Conservation (phyloP, 2,888 invertebrate species). For the Chloromyia formosa region DNA sequence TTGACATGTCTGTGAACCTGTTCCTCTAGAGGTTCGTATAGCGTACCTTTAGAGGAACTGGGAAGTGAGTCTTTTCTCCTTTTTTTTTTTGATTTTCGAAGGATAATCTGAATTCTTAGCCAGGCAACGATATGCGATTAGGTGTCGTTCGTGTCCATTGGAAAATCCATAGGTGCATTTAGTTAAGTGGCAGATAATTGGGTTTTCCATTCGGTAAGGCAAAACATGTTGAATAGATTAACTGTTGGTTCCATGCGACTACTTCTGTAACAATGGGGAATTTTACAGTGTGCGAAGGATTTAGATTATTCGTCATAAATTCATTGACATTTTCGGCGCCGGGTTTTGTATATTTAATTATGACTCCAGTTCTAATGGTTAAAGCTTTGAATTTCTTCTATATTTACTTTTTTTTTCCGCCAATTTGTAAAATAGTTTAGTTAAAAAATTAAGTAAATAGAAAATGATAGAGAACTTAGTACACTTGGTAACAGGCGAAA, state of each 20-base stretch:
- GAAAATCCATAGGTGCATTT: slow-evolving; percentile 40
- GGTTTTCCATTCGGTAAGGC: slow-evolving; percentile 37
- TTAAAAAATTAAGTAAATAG: no score
- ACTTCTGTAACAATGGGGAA: background rate
- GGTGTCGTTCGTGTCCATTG: slow-evolving; percentile 33
- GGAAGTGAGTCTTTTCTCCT: slow-evolving; percentile 35
- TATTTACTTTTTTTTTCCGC: no score
- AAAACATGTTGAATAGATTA: slow-evolving; percentile 39
- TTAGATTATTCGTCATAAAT: slow-evolving; percentile 11
- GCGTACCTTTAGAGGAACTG: background rate
- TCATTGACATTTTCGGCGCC: slow-evolving; percentile 6
- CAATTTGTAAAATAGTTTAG: no score
- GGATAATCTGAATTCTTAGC: slow-evolving; percentile 41
- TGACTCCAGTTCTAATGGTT: no score
- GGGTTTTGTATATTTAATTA: no score
- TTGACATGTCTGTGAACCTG: background rate
- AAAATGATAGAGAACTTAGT: no score
- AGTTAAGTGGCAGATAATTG: slow-evolving; percentile 41
- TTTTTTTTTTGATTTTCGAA: slow-evolving; percentile 21
- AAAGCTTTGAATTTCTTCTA: no score
- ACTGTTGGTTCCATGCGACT: background rate
- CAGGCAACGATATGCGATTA: slow-evolving; percentile 39
- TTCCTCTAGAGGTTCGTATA: no score
- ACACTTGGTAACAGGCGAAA: no score
- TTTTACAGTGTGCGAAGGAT: slow-evolving; percentile 13